Base-by-base conservation (phyloP, 2,113 vertebrate genomes). In the Eidolon helvum region DNA sequence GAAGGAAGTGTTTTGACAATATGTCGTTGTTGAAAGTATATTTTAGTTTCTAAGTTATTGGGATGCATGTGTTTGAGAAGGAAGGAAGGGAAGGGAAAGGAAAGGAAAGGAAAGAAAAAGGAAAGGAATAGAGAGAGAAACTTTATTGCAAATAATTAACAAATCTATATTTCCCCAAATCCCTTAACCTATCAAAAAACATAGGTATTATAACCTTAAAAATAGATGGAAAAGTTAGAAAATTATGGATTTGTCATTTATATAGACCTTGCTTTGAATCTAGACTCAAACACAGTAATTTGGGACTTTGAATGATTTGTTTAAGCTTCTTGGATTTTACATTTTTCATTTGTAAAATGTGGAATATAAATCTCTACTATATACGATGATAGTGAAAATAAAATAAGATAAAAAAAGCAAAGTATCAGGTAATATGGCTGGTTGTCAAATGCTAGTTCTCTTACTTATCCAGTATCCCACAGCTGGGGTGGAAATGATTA, bases 321-420 rank as follows among this genome's bases (percentile, higher is more conserved):
- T 90, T 72, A 93, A 91, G 30, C 72, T 89, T 77, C 45, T 65
- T 93, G 48, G 3, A 68, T 38, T 80, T 94, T 43, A 57, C 1
- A 22, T 79, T 83, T 89, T 95, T 85, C 15, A 89, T 59, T 79
- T 93, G 4, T 75, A 87, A 87, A 87, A 89, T 93, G 22, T 90
- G 26, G 33, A 96, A 40, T 96, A 74, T 5, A 95, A 57, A 78
- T 80, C 30, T 48, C 0, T 90, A 75, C 9, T 18, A 80, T 28
- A 57, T 69, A 90, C 28, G 28, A 40, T 91, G 79, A 68, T 61
- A 78, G 33, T 48, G 38, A 93, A 66, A 87, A 90, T 91, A 91
- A 91, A 91, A 84, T 71, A 12, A 95, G 55, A 63, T 48, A 74
- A 95, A 94, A n/a, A 87, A 71, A 87, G 38, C 21, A 45, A 96